phyloP scores from a whole-genome alignment of 2,888 invertebrate species.

The Galeopsomyia nigrocyanea region DNA sequence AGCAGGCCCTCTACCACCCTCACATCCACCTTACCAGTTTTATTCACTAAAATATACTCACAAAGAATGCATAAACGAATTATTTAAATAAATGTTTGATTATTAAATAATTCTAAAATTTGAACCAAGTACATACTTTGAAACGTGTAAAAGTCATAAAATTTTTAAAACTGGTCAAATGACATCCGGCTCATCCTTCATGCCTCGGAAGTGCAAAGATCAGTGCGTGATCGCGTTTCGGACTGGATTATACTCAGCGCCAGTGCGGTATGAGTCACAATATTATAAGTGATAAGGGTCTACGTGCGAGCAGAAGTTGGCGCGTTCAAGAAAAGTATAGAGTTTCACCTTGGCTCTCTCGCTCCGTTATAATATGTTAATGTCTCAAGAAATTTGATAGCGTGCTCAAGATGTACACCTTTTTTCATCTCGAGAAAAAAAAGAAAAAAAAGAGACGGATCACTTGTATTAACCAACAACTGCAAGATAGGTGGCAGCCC shows the following conservation, averaged over 20 bases:
- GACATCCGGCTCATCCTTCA: slow-evolving; percentile 30
- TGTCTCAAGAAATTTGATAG: slow-evolving; percentile 51
- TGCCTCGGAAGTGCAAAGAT: slow-evolving; percentile 33
- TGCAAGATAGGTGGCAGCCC: too few species aligned
- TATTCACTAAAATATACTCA: too few species aligned
- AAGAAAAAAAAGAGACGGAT: not conserved
- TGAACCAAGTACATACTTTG: too few species aligned
- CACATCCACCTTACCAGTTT: not conserved
- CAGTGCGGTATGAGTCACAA: slow-evolving; percentile 37
- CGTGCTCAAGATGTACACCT: slow-evolving; percentile 16
- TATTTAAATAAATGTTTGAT: too few species aligned
- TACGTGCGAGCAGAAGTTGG: slow-evolving; percentile 6
- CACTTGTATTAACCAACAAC: too few species aligned
- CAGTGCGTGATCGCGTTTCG: slow-evolving; percentile 29
- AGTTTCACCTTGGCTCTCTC: slow-evolving; percentile 41
- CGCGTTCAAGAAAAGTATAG: slow-evolving; percentile 29
- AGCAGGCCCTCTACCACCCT: slow-evolving; percentile 44
- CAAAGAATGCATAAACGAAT: too few species aligned
- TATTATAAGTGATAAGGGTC: slow-evolving; percentile 49
- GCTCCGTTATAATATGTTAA: slow-evolving; percentile 50
- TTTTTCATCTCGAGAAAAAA: slow-evolving; percentile 6
- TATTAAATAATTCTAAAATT: too few species aligned
- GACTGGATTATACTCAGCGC: slow-evolving; percentile 28
- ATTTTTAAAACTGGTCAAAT: not conserved
- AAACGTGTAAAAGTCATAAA: too few species aligned